phyloP scores from a whole-genome alignment of 1,140 invertebrate species.

The Lordiphosa collinella region DNA sequence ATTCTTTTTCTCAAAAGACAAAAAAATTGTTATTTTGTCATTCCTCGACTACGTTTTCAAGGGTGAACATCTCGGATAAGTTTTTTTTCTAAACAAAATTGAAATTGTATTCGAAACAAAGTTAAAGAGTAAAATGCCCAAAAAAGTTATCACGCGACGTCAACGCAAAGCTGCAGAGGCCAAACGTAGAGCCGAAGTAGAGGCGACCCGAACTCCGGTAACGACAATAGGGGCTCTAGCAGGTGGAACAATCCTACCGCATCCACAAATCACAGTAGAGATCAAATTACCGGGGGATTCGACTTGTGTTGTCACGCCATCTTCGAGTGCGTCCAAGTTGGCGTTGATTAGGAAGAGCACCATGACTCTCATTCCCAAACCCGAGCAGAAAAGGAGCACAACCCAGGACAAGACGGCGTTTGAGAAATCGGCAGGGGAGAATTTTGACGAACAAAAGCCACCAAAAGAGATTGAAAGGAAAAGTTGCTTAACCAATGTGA shows the following conservation, averaged over 20 bases:
- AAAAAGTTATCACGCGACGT: slow-evolving; percentile 48
- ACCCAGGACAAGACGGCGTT: no score
- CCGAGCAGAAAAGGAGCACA: no score
- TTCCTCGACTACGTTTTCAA: not conserved
- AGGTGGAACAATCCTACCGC: no score
- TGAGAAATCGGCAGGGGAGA: no score
- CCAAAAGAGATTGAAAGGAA: not conserved
- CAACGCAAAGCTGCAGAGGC: slow-evolving; percentile 46
- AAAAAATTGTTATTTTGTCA: not conserved
- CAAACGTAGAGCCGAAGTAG: not conserved
- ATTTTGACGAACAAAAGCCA: no score
- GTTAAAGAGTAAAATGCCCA: slow-evolving; percentile 30
- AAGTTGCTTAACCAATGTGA: not conserved
- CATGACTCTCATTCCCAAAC: no score
- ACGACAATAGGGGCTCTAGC: no score
- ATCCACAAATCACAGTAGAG: no score
- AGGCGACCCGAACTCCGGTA: not conserved
- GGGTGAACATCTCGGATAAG: not conserved
- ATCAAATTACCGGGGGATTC: no score
- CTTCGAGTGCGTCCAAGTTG: no score
- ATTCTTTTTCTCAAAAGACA: not conserved
- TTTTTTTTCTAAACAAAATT: not conserved
- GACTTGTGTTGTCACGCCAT: no score
- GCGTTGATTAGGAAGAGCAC: no score
- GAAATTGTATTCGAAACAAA: slow-evolving; percentile 3